Percentiles rank a stretch among this genome's conserved stretches.
Conservation (phyloP, 37 sponge, comb jelly and placozoan genomes). For the Chondrilla cf. caribensis region DNA sequence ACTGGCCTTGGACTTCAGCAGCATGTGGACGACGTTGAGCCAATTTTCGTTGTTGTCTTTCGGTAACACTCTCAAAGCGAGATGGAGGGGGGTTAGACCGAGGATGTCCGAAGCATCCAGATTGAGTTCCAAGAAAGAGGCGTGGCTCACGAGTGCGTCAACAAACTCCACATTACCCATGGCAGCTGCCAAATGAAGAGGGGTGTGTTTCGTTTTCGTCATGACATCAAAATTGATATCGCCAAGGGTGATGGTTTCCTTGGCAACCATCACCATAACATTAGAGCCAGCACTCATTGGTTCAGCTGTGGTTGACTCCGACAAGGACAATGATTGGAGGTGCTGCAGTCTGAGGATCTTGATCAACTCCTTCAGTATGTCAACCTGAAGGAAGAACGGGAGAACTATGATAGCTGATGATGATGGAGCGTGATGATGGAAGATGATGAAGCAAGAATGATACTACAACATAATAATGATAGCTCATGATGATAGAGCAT, state of each 20-base stretch:
- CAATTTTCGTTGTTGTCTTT: not conserved
- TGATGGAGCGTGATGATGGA: too few species aligned
- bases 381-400: not conserved
- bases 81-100: slow-evolving; percentile 63
- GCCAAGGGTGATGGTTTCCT: not conserved
- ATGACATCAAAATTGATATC: slow-evolving; percentile 2
- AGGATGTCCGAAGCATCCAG: slow-evolving; percentile 36
- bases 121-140: not conserved
- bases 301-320: not conserved
- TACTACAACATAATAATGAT: too few species aligned
- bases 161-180: slow-evolving; percentile 37
- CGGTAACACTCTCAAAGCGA: slow-evolving; percentile 37
- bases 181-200: slow-evolving; percentile 58
- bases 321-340: not conserved
- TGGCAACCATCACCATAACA: not conserved
- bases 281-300: not conserved
- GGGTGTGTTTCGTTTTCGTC: slow-evolving; percentile 61
- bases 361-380: slow-evolving; percentile 7
- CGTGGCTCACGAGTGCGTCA: slow-evolving; percentile 26
- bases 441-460: too few species aligned
- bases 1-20: slow-evolving; percentile 44
- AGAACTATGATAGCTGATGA: too few species aligned
- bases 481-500: too few species aligned
- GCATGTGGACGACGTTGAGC: not conserved
- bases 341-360: not conserved